Base-by-base conservation (phyloP, 2,113 vertebrate species). In the Thalassoma bifasciatum region DNA sequence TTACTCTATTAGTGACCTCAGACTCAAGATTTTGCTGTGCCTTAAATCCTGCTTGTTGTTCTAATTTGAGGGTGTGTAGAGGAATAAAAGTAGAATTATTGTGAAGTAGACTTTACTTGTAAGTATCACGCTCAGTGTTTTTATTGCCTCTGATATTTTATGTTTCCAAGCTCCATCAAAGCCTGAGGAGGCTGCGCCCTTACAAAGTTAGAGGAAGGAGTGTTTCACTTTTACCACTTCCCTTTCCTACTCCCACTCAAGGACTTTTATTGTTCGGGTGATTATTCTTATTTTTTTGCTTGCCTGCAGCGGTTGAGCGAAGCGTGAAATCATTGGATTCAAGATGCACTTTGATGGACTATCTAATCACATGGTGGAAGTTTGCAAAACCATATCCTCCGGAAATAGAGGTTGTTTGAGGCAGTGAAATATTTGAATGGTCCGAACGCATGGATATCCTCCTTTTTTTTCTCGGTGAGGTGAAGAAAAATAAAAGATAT, bases 281-380 rank as follows among this genome's bases (percentile, higher is more conserved):
- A 71, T 51, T 52, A 69, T 61, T 44, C 40, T 67, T 71, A 0
- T 67, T 75, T 72, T 80, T 67, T 21, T 49, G 1, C 38, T 57
- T 54, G 53, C 60, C 66, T 1, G 36, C 65, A 66, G 76, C 70
- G 72, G 67, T 50, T 74, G 46, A 82, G 72, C 65, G 69, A 80
- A 77, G 68, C 42, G 23, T 85, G 47, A 87, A 85, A 87, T 67
- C 37, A 77, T 79, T 69, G 65, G 36, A 77, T 61, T 60, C 52
- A 54, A 60, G 60, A 73, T 68, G 53, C 62, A 75, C 53, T 84
- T 76, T 47, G 24, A 80, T 67, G 47, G 68, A 67, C 47, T 50
- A 51, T 73, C 21, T 82, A 59, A 73, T 75, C 59, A 72, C 57
- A 67, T 64, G 71, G 53, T 74, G 51, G 66, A 80, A 22, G 66